Evolutionary conservation across 1,140 invertebrate genomes (phyloP), one percentile per base, ranked within the genome.

Genomic region (Holcopasites calliopsidis): DNA sequence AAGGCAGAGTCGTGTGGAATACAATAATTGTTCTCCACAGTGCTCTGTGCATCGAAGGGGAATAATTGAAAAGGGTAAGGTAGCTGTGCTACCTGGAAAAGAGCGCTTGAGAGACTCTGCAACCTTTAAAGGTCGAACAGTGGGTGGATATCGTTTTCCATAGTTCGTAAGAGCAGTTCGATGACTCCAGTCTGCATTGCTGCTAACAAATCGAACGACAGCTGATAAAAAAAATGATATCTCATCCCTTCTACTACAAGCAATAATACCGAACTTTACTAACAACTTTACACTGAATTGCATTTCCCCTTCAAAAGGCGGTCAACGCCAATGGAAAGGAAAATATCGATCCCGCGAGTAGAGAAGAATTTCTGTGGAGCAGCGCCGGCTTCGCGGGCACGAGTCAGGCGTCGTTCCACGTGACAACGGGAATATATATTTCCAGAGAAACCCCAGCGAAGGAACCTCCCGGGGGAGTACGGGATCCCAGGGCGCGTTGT

Each of bases 351-450:
- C 55, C 52, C 21, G 33, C 44, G 4, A 11, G 3, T 8, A 52
- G 31, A 31, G 57, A 82, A 79, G 65, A 73, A 57, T 65, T 73
- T 44, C 54, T 31, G 23, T 5, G n/a, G 57, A 62, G 21, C 62
- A 44, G 35, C 38, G 49, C 23, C 50, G 49, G 72, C 58, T 28
- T 62, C 50, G 31, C 21, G 31, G 1, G 21, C 3, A 49, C 64
- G 60, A 54, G 66, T 62, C 79, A 77, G 50, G 65, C 79, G 61
- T 81, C 66, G 78, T 21, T 81, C 49, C 74, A 35, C 62, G 49
- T 75, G 73, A 82, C 78, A 65, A 49, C 75, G 66, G 23, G 77
- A 75, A 82, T 83, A 83, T 83, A 83, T 83, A n/a, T 82, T 75
- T 35, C 49, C 44, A 61, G 49, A 70, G 81, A 77, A 77, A 72